phyloP scores from a whole-genome alignment of 2,888 invertebrate species.

The Eledone cirrhosa region DNA sequence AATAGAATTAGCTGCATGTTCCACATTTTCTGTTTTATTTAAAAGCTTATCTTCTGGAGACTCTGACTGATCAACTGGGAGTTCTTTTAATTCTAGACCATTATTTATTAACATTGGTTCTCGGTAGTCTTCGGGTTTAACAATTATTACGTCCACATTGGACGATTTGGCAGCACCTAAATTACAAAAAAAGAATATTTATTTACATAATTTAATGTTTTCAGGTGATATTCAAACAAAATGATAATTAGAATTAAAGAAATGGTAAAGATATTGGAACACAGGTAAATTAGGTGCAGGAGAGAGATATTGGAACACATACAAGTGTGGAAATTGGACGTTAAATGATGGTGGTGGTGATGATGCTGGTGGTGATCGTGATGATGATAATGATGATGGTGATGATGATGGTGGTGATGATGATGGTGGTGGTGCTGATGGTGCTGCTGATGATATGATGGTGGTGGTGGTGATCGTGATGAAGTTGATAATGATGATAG shows the following conservation, averaged over 20 bases:
- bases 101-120: slow-evolving; percentile 8
- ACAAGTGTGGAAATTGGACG: no score
- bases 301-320: no score
- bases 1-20: neutral
- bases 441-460: no score
- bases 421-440: no score
- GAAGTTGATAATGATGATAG: no score
- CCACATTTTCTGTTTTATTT: neutral
- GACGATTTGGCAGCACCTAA: neutral
- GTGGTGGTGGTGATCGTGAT: no score
- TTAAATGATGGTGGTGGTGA: no score
- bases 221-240: no score
- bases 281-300: no score
- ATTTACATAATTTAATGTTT: neutral
- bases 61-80: neutral
- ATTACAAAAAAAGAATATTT: neutral
- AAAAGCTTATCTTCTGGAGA: slow-evolving; percentile 11
- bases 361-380: no score
- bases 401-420: no score
- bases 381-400: no score
- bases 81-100: neutral
- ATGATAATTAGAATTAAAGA: neutral
- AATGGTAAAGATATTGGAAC: neutral
- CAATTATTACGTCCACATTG: neutral
- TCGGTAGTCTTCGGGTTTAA: neutral